These are phyloP conservation scores for Hemaris fuciformis DNA, from an alignment of 2,888 invertebrate species.

Conservation along the genomic window DNA sequence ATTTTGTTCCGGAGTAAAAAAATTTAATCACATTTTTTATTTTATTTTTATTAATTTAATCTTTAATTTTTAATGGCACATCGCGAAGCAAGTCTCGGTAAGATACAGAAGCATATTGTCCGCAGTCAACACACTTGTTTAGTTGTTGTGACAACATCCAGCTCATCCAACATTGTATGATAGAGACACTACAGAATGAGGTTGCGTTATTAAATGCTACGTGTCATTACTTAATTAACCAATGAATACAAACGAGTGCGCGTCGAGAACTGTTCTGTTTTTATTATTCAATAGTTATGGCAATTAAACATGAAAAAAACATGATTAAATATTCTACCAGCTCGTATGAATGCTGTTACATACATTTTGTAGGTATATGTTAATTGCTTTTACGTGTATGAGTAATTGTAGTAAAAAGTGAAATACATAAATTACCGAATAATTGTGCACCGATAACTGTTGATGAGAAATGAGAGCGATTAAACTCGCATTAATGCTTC, in stretches of 20 bases:
- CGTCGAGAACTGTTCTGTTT: neutral
- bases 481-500: neutral
- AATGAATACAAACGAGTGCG: constrained; percentile 17
- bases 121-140: neutral
- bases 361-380: neutral
- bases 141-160: neutral
- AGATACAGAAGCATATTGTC: neutral
- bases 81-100: neutral
- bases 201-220: constrained; percentile 29
- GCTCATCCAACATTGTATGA: neutral
- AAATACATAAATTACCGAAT: neutral
- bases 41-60: neutral
- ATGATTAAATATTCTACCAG: neutral
- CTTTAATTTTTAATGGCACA: neutral
- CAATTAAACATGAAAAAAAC: neutral
- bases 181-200: constrained; percentile 20
- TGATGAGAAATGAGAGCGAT: neutral
- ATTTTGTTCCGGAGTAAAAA: too few species aligned
- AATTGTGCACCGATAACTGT: neutral
- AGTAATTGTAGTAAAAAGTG: neutral
- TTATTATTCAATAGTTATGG: neutral
- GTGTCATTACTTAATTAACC: constrained; percentile 31
- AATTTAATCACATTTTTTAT: too few species aligned
- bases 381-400: neutral
- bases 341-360: neutral